Base-by-base conservation (phyloP, 2,888 invertebrate genomes). In the Cephus pulcher region DNA sequence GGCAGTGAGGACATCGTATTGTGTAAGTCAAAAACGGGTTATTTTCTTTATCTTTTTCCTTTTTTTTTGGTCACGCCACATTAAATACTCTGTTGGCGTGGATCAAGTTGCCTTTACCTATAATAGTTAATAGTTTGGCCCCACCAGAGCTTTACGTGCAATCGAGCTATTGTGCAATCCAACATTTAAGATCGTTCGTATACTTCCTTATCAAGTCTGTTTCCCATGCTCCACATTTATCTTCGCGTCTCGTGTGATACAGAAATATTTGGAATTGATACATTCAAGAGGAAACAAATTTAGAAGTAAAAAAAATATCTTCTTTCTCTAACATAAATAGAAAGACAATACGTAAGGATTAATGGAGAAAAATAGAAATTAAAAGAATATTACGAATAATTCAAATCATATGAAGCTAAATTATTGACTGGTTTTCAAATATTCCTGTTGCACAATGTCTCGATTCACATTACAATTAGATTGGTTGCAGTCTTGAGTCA, bases 401-500 rank as follows among this genome's bases (percentile, higher is more conserved):
- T 75, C 4, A 68, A 69, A 30, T 40, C 6, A 6, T 2, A 4
- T 9, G 40, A 56, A 56, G 40, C 6, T 9, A 56, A 56, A 56
- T 56, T 56, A 23, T 56, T 56, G 56, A 23, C 9, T 23, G 56
- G 9, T 73, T 75, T 80, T 81, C 79, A 81, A 82, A 82, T 84
- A 81, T 80, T 74, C 76, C 74, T 34, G 30, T 32, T n/a, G 33
- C 74, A 81, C 85, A 81, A 83, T 84, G 82, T 83, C 84, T 87
- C 88, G 81, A 85, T 80, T 80, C 81, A 83, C 85, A 84, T 85
- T 56, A 85, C 84, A 85, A 86, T 84, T 84, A 87, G 85, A 86
- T 89, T 88, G 85, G 87, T 88, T 88, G 88, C 90, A 90, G 89
- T 90, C 90, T 90, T 90, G 83, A 85, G 88, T 90, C 90, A 86